Conservation (phyloP, 2,113 vertebrate species). For the Leucopsar rothschildi region DNA sequence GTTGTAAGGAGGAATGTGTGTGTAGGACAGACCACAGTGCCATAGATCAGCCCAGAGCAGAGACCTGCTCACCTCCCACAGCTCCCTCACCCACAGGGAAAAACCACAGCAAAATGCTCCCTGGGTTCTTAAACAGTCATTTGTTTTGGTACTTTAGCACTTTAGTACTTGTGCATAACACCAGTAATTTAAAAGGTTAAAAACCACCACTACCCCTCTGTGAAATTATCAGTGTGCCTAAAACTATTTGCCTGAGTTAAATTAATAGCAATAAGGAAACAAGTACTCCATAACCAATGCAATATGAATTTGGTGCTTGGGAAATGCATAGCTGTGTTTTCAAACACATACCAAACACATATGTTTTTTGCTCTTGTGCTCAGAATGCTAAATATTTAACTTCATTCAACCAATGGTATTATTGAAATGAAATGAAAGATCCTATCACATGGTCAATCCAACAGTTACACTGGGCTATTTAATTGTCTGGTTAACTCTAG, state of each 20-base stretch:
- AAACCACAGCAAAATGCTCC: background rate
- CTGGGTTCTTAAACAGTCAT: background rate
- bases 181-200: background rate
- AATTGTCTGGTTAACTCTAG: background rate
- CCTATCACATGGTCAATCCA: background rate
- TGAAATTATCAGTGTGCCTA: background rate
- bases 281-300: background rate
- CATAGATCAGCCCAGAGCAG: background rate
- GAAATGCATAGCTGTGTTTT: background rate
- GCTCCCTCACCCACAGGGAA: background rate
- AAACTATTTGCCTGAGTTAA: background rate
- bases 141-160: background rate
- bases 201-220: background rate
- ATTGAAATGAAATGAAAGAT: background rate
- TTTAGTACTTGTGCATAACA: background rate
- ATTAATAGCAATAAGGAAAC: background rate
- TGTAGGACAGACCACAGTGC: background rate
- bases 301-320: background rate
- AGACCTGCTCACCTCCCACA: background rate
- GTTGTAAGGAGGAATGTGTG: background rate
- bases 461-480: background rate
- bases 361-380: background rate
- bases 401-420: background rate
- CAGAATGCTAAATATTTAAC: background rate
- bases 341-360: background rate